These are phyloP conservation scores for Gobio occitaniae DNA, from an alignment of 2,797 vertebrate species.

Conservation along the genomic window DNA sequence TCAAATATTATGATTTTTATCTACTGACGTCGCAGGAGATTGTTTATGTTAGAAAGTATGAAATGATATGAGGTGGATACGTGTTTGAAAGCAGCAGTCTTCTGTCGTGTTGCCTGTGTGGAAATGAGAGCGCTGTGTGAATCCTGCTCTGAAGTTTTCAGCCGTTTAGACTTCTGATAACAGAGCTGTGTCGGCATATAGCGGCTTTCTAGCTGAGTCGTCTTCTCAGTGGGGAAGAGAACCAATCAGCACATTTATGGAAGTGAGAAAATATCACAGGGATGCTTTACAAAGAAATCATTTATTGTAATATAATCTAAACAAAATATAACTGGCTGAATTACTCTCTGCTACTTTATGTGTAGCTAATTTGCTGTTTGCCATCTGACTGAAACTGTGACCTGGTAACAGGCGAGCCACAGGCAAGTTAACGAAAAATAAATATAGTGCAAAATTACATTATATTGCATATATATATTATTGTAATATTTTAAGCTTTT, in stretches of 20 bases:
- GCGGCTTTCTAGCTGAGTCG: constrained; percentile 71
- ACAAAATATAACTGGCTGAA: constrained; percentile 14
- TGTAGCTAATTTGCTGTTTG: not conserved
- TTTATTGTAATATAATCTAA: constrained; percentile 36
- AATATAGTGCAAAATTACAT: not conserved
- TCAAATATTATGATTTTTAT: constrained; percentile 33
- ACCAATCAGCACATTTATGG: constrained; percentile 49
- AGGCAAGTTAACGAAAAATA: not conserved
- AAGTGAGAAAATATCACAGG: constrained; percentile 27
- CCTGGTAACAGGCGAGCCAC: not conserved
- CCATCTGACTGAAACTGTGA: not conserved
- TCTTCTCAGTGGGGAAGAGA: constrained; percentile 67
- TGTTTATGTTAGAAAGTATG: constrained; percentile 5
- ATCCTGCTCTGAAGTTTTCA: constrained; percentile 34
- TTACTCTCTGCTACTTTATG: not conserved
- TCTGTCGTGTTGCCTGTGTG: constrained; percentile 27
- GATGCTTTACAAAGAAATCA: not conserved
- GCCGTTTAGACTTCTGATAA: constrained; percentile 52
- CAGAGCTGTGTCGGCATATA: constrained; percentile 43
- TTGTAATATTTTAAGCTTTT: not conserved
- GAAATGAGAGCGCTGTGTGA: constrained; percentile 36
- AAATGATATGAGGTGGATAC: constrained; percentile 11
- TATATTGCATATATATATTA: no score
- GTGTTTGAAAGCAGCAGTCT: constrained; percentile 41
- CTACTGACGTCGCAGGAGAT: constrained; percentile 6